These are phyloP conservation scores for Sakesphorus luctuosus DNA, from an alignment of 2,113 vertebrate genomes.

Conservation along the genomic window DNA sequence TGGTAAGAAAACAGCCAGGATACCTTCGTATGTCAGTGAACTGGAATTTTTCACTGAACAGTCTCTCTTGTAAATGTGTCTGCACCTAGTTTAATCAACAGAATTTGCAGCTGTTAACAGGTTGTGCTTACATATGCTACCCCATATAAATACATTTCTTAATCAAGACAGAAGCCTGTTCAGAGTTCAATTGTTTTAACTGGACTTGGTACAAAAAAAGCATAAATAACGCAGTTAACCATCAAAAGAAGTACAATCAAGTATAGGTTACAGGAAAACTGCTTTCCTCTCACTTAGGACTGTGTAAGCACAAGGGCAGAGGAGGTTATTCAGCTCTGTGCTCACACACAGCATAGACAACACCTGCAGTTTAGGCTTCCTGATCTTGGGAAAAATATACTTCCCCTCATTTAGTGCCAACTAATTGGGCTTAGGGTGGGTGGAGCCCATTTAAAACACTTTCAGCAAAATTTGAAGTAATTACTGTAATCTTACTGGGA, in stretches of 20 bases:
- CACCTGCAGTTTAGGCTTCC: not conserved
- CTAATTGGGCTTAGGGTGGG: not conserved
- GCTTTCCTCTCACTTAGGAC: conserved; percentile 33
- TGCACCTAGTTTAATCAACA: conserved; percentile 65
- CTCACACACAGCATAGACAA: not conserved
- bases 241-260: conserved; percentile 11
- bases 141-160: conserved; percentile 53
- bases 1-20: conserved; percentile 54
- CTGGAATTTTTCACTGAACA: conserved; percentile 57
- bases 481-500: not conserved
- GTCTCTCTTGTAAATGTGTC: conserved; percentile 68
- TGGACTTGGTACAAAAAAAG: conserved; percentile 21
- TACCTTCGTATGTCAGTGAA: conserved; percentile 42
- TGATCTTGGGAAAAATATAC: conserved; percentile 20
- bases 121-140: conserved; percentile 28
- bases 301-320: not conserved
- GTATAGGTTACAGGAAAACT: not conserved
- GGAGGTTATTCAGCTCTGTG: not conserved
- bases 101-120: conserved; percentile 70
- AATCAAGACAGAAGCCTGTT: conserved; percentile 51
- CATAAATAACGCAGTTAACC: conserved; percentile 20
- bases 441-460: not conserved
- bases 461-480: not conserved
- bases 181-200: conserved; percentile 37
- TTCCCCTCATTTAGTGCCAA: not conserved